Conservation (phyloP, 2,888 invertebrate genomes). For the Resseliella maxima region DNA sequence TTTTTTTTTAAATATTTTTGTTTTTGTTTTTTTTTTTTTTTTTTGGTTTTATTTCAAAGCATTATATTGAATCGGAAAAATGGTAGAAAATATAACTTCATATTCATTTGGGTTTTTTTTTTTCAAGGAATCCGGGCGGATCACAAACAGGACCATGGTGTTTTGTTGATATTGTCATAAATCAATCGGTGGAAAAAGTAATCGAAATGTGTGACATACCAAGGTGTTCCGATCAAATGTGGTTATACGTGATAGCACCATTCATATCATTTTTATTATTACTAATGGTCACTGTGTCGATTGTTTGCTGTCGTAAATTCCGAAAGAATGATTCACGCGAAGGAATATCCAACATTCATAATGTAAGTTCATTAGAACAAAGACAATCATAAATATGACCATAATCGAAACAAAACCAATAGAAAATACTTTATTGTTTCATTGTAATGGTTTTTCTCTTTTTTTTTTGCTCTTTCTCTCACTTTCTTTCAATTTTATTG, state of each 20-base stretch:
- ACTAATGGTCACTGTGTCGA: conserved; percentile 70
- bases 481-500: background rate
- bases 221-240: conserved; percentile 87
- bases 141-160: conserved; percentile 90
- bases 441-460: background rate
- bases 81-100: background rate
- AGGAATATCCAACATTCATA: conserved; percentile 75
- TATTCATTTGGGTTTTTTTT: background rate
- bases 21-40: background rate
- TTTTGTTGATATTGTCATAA: conserved; percentile 72
- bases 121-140: conserved; percentile 88
- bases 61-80: background rate
- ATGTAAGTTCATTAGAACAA: conserved; percentile 66
- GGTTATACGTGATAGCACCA: conserved; percentile 81
- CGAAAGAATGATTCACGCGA: conserved; percentile 66
- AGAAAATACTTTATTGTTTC: background rate
- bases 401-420: background rate
- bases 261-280: conserved; percentile 71
- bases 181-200: conserved; percentile 75
- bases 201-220: conserved; percentile 86
- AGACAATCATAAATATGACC: too few relatives aligned
- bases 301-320: conserved; percentile 74
- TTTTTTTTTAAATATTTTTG: background rate
- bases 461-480: background rate
- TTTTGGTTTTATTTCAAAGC: too few relatives aligned